Percentiles rank a stretch among this genome's conserved stretches.
Conservation (phyloP, 2,113 vertebrate genomes). For the Ploceus nigricollis region DNA sequence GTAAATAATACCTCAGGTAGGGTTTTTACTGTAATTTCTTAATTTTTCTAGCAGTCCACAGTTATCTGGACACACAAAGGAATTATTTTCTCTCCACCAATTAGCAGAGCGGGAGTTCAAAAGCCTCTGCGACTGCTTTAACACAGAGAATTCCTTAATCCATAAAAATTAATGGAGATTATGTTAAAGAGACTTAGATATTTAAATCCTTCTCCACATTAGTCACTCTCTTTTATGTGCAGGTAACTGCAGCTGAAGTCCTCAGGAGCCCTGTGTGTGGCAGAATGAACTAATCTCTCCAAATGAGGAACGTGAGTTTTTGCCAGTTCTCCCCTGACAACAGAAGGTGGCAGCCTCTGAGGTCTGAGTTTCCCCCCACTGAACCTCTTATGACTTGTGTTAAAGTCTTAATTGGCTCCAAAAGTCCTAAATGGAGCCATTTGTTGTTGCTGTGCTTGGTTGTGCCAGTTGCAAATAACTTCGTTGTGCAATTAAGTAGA, state of each 20-base stretch:
- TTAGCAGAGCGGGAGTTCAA: slow-evolving; percentile 42
- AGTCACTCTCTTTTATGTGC: slow-evolving; percentile 3
- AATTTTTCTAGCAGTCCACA: background rate
- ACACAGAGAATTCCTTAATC: slow-evolving; percentile 43
- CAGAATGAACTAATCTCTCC: background rate
- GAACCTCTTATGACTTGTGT: background rate
- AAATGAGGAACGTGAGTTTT: background rate
- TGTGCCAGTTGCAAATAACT: slow-evolving; percentile 29
- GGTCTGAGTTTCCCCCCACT: background rate
- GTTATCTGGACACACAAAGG: slow-evolving; percentile 19
- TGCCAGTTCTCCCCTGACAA: background rate
- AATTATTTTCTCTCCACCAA: slow-evolving; percentile 38
- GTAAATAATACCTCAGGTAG: background rate
- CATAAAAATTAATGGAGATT: slow-evolving; percentile 50
- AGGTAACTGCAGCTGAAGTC: slow-evolving; percentile 7
- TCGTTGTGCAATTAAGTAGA: background rate
- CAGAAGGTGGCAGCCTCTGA: background rate
- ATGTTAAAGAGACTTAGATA: slow-evolving; percentile 46
- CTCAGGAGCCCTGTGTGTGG: background rate
- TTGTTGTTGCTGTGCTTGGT: slow-evolving; percentile 43
- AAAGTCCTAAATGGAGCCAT: slow-evolving; percentile 13
- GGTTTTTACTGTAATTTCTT: slow-evolving; percentile 16
- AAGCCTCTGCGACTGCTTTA: background rate
- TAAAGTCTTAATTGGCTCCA: background rate
- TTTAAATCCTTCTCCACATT: slow-evolving; percentile 30